Percentiles rank a stretch among this genome's conserved stretches.
Evolutionary conservation across 2,797 vertebrate genomes (phyloP).

Genomic region (Anguilla pacifica): DNA sequence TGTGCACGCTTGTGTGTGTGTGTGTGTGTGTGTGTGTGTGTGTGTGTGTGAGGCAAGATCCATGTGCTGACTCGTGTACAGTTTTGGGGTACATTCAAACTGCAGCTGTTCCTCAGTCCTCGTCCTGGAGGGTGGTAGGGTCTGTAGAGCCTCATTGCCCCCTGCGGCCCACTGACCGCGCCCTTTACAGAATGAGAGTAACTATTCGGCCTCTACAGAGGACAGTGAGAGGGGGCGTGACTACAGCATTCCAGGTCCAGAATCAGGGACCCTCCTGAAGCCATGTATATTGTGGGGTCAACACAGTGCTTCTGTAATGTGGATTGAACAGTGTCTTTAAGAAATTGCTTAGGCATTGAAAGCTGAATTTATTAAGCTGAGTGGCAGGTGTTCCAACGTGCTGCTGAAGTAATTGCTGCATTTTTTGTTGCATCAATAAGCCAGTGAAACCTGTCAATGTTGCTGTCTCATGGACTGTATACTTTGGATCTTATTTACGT

Average conservation of each 20-base stretch:
- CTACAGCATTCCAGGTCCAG: neutral
- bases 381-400: neutral
- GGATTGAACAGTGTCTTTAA: conserved; percentile 2
- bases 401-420: conserved; percentile 18
- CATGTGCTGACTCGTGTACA: neutral
- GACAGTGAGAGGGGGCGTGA: neutral
- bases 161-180: neutral
- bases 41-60: neutral
- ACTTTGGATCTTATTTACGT: neutral
- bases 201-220: neutral
- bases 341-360: conserved; percentile 14
- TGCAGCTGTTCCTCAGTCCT: neutral
- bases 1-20: neutral
- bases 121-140: neutral
- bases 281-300: neutral
- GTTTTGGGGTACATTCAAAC: neutral
- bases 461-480: conserved; percentile 4
- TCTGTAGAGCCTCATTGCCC: neutral
- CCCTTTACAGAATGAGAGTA: neutral
- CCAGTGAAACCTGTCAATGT: conserved; percentile 16
- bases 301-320: neutral
- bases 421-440: conserved; percentile 20
- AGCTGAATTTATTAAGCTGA: conserved; percentile 12
- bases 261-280: neutral
- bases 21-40: neutral